Percentiles rank a stretch among this genome's conserved stretches.
Evolutionary conservation across 2,888 invertebrate species (phyloP).

Genomic region (Netelia fuscicornis): DNA sequence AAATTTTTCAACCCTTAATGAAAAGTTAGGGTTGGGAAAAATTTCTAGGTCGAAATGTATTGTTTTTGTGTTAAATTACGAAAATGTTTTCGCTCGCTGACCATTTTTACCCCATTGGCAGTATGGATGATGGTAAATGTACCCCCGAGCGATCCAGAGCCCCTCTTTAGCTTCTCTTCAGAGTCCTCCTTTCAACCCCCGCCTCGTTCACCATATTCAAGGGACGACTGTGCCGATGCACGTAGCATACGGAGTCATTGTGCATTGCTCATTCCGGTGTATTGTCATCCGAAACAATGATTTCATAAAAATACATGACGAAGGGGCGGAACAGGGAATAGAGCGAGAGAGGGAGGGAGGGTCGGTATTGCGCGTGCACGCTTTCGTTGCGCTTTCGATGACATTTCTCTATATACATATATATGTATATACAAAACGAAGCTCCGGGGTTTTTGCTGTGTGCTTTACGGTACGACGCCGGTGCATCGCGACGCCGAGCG

Average conservation of each 20-base stretch:
- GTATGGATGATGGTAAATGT: too few species aligned
- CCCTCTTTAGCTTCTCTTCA: conserved; percentile 24
- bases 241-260: conserved; percentile 78
- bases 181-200: conserved; percentile 48
- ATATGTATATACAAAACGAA: conserved; percentile 62
- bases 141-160: conserved; percentile 41
- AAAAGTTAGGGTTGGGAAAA: neutral
- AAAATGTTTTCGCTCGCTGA: neutral
- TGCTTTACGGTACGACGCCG: conserved; percentile 76
- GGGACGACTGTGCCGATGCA: conserved; percentile 73
- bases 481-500: conserved; percentile 69
- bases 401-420: conserved; percentile 53
- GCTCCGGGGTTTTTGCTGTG: conserved; percentile 82
- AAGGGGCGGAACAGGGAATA: conserved; percentile 44
- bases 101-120: neutral
- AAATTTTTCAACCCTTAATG: neutral
- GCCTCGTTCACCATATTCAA: conserved; percentile 64
- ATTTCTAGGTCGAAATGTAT: neutral
- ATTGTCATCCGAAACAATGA: conserved; percentile 84
- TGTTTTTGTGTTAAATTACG: conserved; percentile 3
- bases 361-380: conserved; percentile 45
- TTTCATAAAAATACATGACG: conserved; percentile 83
- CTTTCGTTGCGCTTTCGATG: conserved; percentile 57
- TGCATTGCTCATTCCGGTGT: conserved; percentile 83
- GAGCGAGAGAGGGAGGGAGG: conserved; percentile 41